These are phyloP conservation scores for Nymphicus hollandicus DNA, from an alignment of 2,113 vertebrate genomes.

Conservation along the genomic window DNA sequence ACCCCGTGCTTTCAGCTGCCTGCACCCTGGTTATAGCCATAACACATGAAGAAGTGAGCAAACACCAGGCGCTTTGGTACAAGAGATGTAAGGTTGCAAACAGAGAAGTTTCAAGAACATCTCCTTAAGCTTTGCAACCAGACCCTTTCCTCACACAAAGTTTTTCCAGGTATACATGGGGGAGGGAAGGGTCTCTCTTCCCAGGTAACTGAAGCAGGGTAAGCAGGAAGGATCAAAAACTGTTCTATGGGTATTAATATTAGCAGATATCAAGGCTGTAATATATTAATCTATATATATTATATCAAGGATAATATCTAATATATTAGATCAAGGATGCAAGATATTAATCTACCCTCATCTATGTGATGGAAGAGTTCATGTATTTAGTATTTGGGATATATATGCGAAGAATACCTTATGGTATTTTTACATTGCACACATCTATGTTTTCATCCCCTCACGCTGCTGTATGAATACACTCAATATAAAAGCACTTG, in stretches of 20 bases:
- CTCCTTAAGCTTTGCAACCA: not conserved
- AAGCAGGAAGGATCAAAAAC: not conserved
- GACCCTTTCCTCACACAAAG: not conserved
- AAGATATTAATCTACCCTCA: not conserved
- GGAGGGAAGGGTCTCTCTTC: not conserved
- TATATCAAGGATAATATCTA: not conserved
- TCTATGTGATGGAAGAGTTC: not conserved
- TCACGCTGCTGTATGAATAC: not conserved
- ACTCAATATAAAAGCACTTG: not conserved
- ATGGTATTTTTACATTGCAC: not conserved
- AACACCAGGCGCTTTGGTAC: not conserved
- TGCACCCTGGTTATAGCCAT: not conserved
- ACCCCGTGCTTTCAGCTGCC: not conserved
- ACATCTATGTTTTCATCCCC: not conserved
- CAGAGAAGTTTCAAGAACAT: not conserved
- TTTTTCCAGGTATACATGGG: not conserved
- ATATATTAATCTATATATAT: not conserved
- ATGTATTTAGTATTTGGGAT: not conserved
- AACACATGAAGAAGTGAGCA: not conserved
- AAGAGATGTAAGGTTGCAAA: not conserved
- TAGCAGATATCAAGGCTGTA: not conserved
- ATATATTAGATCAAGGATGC: not conserved
- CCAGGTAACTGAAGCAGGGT: not conserved
- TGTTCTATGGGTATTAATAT: not conserved
- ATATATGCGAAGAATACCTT: not conserved